Evolutionary conservation across 2,797 vertebrate species (phyloP), one percentile per base, ranked within the genome.

Genomic region (Balearica regulorum): DNA sequence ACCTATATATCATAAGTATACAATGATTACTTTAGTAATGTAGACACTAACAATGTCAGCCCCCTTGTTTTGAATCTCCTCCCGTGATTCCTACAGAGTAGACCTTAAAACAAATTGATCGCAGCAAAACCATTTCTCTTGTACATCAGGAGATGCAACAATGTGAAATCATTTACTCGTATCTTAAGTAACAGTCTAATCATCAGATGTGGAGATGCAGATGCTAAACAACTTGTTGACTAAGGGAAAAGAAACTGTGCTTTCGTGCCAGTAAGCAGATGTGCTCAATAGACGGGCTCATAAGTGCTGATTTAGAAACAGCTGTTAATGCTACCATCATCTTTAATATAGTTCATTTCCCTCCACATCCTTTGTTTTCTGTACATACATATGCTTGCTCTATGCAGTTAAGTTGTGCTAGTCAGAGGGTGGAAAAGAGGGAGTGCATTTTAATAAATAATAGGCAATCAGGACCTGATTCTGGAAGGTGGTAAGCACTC

Each of bases 161-260:
- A 88, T 72, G 94, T 90, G 33, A 94, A 94, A 97, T 97, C 84
- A 97, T 96, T 96, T 97, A 95, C 93, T 97, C 57, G 6, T 95
- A 96, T 95, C 97, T 91, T 98, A 98, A 98, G 98, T 94, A 99
- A 98, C 96, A 98, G 97, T 97, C 98, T 98, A 97, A 98, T 99
- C 98, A 98, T 98, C 98, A 98, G 95, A 98, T 95, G 96, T 97
- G 96, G 97, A 97, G 98, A 98, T 96, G 96, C 98, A 98, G 98
- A 99, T 98, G 98, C 58, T 97, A 95, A 91, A 41, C 80, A 95
- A 97, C 97, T 98, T 98, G 98, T 98, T 92, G 97, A 98, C 96
- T 98, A 97, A 98, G 97, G 97, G 97, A 97, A 98, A 98, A 95
- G 97, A 97, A 97, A 91, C 91, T 96, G 90, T 94, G 73, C 92